Conservation (phyloP, 2,113 vertebrate species). For the Cyphomyrus plagiostoma region DNA sequence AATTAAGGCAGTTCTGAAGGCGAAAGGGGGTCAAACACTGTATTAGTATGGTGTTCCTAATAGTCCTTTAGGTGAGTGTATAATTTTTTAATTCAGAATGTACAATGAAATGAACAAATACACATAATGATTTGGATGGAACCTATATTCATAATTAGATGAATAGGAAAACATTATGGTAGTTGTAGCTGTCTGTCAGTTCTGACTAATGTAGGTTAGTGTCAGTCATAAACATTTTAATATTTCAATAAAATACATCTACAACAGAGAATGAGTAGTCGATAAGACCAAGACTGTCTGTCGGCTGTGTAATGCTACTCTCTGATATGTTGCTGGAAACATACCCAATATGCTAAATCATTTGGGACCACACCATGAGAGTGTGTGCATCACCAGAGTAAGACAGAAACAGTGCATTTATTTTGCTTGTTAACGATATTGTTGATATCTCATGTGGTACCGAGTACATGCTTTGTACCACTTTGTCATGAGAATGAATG, state of each 20-base stretch:
- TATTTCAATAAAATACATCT: neutral
- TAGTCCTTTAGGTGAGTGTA: too few species aligned
- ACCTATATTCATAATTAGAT: neutral
- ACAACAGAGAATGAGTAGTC: neutral
- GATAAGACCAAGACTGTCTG: neutral
- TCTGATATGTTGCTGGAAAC: neutral
- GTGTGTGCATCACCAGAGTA: neutral
- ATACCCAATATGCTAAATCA: neutral
- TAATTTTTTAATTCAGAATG: too few species aligned
- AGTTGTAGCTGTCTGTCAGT: neutral
- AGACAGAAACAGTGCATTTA: neutral
- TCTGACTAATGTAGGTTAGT: neutral
- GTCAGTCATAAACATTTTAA: neutral
- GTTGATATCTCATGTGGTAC: neutral
- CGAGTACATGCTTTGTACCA: neutral
- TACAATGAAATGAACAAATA: too few species aligned
- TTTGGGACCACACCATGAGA: neutral
- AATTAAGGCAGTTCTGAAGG: too few species aligned
- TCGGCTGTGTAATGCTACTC: neutral
- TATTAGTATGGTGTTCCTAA: too few species aligned
- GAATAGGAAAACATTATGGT: neutral
- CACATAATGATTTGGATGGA: too few species aligned
- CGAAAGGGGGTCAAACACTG: too few species aligned
- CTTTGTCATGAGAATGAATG: neutral
- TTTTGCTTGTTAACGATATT: neutral